phyloP scores from a whole-genome alignment of 2,888 invertebrate species.

The Ichneumoninae sp. region DNA sequence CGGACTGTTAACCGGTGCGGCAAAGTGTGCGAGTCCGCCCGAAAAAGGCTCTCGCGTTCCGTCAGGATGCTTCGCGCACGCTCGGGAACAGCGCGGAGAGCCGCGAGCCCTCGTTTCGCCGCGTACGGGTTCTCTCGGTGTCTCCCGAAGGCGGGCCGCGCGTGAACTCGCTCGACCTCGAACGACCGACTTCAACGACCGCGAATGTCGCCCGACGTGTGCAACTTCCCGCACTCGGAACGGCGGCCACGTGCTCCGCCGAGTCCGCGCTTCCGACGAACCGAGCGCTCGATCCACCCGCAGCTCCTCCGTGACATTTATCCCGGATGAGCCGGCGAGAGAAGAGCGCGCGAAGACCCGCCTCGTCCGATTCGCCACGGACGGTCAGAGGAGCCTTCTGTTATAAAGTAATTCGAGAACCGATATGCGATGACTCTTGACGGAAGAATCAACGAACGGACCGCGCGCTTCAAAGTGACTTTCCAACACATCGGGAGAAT shows the following conservation, averaged over 20 bases:
- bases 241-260: slow-evolving; percentile 71
- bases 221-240: slow-evolving; percentile 43
- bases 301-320: slow-evolving; percentile 62
- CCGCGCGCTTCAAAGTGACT: not conserved
- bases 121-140: slow-evolving; percentile 60
- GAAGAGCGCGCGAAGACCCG: slow-evolving; percentile 61
- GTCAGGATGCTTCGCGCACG: slow-evolving; percentile 61
- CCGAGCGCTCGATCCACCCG: not conserved
- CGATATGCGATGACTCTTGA: slow-evolving; percentile 58
- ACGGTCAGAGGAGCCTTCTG: slow-evolving; percentile 28
- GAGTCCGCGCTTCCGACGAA: slow-evolving; percentile 45
- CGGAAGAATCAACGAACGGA: slow-evolving; percentile 51
- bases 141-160: slow-evolving; percentile 64
- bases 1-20: slow-evolving; percentile 44
- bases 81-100: slow-evolving; percentile 28
- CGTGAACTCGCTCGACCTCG: slow-evolving; percentile 81
- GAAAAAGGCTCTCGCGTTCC: slow-evolving; percentile 66
- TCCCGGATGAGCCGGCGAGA: slow-evolving; percentile 66
- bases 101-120: slow-evolving; percentile 69
- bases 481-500: slow-evolving; percentile 35
- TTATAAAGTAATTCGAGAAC: slow-evolving; percentile 33
- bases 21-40: slow-evolving; percentile 59
- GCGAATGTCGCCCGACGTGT: slow-evolving; percentile 77
- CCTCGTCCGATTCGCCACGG: slow-evolving; percentile 51
- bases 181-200: slow-evolving; percentile 81